Evolutionary conservation across 2,797 vertebrate genomes (phyloP).

Genomic region (Lepidocolaptes lacrymiger): DNA sequence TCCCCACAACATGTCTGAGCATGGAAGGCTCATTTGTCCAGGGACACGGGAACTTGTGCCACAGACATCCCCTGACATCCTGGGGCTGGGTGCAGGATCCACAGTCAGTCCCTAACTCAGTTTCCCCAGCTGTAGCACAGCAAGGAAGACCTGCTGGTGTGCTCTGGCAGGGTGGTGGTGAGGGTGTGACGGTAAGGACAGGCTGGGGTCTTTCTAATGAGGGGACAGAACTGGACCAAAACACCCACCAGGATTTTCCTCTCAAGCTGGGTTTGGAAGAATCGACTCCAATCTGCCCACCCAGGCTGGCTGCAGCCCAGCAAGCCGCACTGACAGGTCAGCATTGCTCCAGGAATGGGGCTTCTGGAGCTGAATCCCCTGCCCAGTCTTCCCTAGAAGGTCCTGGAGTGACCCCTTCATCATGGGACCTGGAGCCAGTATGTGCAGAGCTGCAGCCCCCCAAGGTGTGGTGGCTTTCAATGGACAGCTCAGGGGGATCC

Average conservation of each 20-base stretch:
- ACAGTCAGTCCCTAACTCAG: not conserved
- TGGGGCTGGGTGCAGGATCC: not conserved
- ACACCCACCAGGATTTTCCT: not conserved
- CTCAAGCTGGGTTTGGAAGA: not conserved
- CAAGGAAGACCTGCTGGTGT: too few species aligned
- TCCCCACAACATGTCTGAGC: not conserved
- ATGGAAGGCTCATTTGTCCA: not conserved
- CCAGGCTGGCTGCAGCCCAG: not conserved
- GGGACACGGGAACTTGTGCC: not conserved
- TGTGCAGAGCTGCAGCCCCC: not conserved
- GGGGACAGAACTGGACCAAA: not conserved
- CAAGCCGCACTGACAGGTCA: accelerated
- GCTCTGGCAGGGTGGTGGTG: not conserved
- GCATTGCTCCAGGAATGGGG: accelerated
- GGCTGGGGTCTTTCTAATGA: not conserved
- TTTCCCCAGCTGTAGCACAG: not conserved
- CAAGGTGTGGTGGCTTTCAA: not conserved
- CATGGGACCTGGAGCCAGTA: accelerated
- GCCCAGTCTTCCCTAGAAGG: not conserved
- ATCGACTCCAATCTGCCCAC: not conserved
- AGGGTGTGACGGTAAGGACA: not conserved
- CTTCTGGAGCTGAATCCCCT: not conserved
- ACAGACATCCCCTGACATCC: not conserved
- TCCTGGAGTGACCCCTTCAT: not conserved
- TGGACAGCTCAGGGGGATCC: not conserved